A percentile compares a stretch with the other conserved stretches of the same genome.
These are phyloP conservation scores for Xiphorhynchus erythropygius DNA, from an alignment of 2,797 vertebrate genomes.

Conservation along the genomic window DNA sequence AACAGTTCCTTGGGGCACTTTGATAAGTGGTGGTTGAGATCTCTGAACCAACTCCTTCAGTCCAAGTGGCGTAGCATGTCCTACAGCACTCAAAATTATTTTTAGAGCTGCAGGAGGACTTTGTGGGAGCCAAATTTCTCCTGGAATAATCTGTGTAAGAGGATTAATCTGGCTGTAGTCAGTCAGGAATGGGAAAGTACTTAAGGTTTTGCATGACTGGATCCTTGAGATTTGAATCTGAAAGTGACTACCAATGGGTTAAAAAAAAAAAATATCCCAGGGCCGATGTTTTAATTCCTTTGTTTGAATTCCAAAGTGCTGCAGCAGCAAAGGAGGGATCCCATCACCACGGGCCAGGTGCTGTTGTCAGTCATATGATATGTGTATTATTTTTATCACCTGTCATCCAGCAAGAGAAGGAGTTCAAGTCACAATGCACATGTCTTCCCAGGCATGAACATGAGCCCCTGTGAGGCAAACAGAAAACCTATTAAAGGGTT, in stretches of 20 bases:
- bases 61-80: not conserved
- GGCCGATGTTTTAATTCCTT: slow-evolving; percentile 47
- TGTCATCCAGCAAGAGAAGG: slow-evolving; percentile 48
- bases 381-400: slow-evolving; percentile 60
- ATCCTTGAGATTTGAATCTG: not conserved
- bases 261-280: slow-evolving; percentile 1
- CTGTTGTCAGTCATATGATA: slow-evolving; percentile 50
- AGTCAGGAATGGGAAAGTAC: slow-evolving; percentile 33
- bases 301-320: slow-evolving; percentile 49
- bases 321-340: not conserved
- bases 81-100: not conserved
- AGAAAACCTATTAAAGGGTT: slow-evolving; percentile 58
- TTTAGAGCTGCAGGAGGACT: slow-evolving; percentile 9
- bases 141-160: slow-evolving; percentile 32
- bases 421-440: slow-evolving; percentile 34
- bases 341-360: slow-evolving; percentile 38
- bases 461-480: slow-evolving; percentile 59
- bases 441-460: slow-evolving; percentile 52
- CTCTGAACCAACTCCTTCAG: not conserved
- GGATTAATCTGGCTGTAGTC: slow-evolving; percentile 39
- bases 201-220: slow-evolving; percentile 10
- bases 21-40: not conserved
- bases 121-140: slow-evolving; percentile 18
- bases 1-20: not conserved
- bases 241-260: slow-evolving; percentile 28